Percentiles rank a stretch among this genome's conserved stretches.
Conservation (phyloP, 2,797 vertebrate genomes). For the Myotis vivesi region DNA sequence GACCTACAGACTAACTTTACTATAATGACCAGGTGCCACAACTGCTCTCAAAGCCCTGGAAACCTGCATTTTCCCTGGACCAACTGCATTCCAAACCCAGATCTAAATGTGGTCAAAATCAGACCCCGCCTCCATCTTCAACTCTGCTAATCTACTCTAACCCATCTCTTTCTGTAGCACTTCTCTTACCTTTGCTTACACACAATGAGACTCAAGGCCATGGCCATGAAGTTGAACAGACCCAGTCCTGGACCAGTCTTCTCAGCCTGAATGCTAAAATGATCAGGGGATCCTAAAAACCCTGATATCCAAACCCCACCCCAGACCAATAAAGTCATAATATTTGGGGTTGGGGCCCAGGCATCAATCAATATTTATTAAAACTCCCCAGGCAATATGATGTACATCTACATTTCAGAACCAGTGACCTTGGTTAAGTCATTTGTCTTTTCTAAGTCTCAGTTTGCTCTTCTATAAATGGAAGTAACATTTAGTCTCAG, state of each 20-base stretch:
- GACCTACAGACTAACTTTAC: neutral
- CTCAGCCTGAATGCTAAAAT: neutral
- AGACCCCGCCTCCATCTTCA: neutral
- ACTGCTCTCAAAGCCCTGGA: neutral
- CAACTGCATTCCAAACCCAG: neutral
- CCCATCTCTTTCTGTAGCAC: neutral
- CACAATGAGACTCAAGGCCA: neutral
- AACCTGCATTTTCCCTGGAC: neutral
- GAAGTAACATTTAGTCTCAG: neutral
- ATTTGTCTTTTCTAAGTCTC: neutral
- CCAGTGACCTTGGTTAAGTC: neutral
- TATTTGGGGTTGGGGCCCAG: neutral
- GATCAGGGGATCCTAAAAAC: neutral
- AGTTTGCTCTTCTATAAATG: neutral
- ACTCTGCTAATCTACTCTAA: neutral
- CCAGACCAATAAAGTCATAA: neutral
- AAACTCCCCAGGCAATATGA: neutral
- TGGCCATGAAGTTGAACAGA: neutral
- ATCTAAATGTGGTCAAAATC: neutral
- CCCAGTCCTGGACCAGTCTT: neutral
- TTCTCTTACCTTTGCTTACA: neutral
- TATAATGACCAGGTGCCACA: neutral
- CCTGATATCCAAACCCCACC: neutral
- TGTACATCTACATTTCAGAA: neutral
- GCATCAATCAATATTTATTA: neutral